These are phyloP conservation scores for Onychomys torridus DNA, from an alignment of 2,797 vertebrate species.

Conservation along the genomic window DNA sequence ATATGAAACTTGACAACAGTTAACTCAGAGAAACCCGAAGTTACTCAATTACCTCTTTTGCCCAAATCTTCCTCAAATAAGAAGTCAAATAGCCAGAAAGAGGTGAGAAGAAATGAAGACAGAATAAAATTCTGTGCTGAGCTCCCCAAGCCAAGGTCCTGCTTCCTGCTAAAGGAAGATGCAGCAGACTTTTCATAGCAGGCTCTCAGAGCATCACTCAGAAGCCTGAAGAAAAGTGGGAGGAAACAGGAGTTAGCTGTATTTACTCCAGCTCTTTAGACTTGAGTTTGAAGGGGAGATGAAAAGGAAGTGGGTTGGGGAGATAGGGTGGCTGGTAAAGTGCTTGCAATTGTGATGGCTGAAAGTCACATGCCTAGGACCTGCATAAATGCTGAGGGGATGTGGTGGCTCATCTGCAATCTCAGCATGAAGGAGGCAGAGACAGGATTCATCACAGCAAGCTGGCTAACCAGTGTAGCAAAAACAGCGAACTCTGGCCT, in stretches of 20 bases:
- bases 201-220: neutral
- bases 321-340: neutral
- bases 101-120: neutral
- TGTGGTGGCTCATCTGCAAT: neutral
- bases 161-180: neutral
- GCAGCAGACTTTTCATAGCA: neutral
- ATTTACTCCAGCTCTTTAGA: no score
- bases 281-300: neutral
- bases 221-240: neutral
- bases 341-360: no score
- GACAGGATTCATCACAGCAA: neutral
- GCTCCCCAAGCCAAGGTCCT: neutral
- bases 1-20: neutral
- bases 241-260: neutral
- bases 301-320: neutral
- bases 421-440: neutral
- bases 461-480: neutral
- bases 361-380: neutral
- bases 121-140: neutral
- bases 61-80: constrained; percentile 20
- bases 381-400: no score
- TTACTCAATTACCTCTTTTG: neutral
- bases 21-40: neutral
- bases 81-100: neutral
- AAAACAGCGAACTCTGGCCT: neutral